These are phyloP conservation scores for Pseudopodoces humilis DNA, from an alignment of 2,113 vertebrate species.

Conservation along the genomic window DNA sequence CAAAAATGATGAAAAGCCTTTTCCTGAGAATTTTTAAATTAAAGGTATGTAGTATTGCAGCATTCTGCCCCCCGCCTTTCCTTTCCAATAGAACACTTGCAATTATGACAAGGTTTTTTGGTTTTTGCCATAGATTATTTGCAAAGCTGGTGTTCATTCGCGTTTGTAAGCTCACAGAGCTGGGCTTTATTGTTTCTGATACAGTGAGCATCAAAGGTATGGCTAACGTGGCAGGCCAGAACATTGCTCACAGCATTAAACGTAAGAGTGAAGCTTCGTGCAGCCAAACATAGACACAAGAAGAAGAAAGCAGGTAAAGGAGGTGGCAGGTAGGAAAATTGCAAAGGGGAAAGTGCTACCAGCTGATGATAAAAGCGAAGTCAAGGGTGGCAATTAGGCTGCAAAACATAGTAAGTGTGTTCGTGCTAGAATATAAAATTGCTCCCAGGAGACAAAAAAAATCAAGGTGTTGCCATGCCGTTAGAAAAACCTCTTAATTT, in stretches of 20 bases:
- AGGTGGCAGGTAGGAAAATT: neutral
- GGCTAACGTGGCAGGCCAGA: neutral
- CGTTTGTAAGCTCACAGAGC: neutral
- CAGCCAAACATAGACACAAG: neutral
- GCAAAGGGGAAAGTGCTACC: neutral
- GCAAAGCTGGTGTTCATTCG: neutral
- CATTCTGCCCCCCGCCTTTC: rapidly evolving
- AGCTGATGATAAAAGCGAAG: neutral
- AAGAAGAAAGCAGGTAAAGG: neutral
- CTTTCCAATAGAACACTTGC: neutral
- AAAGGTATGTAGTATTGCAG: neutral
- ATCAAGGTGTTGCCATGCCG: neutral
- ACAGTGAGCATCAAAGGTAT: constrained; percentile 1
- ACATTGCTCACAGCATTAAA: neutral
- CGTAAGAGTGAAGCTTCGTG: neutral
- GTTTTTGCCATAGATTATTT: neutral
- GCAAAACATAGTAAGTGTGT: neutral
- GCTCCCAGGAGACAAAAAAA: neutral
- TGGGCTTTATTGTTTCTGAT: constrained; percentile 56
- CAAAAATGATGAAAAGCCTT: neutral
- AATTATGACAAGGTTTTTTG: neutral
- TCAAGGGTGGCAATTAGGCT: neutral
- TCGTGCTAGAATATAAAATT: neutral
- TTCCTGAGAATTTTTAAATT: neutral
- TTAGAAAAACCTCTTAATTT: neutral